Evolutionary conservation across 1,140 invertebrate species (phyloP), one percentile per base, ranked within the genome.

Genomic region (Diabrotica virgifera): DNA sequence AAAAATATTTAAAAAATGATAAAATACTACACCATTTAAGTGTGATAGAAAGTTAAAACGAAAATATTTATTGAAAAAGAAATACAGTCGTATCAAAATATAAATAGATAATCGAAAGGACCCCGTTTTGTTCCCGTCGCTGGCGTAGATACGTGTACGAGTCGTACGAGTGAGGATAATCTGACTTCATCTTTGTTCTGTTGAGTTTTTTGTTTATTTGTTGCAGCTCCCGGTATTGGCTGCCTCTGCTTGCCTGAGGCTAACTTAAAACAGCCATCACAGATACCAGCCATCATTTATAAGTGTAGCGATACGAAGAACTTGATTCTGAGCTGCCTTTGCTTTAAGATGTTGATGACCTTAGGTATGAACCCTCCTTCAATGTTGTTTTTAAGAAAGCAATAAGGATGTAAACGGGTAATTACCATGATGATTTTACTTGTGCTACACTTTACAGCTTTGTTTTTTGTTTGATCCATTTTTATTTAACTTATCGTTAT

Each of bases 241-340:
- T 72, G 74, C 70, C 72, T 72, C 67, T 72, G 69, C 67, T 69
- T 66, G 72, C 75, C 74, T 66, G 57, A 65, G 72, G 73, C 69
- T 53, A 74, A 69, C 67, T 74, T 72, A 70, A 66, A 75, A 74
- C 76, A 72, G 74, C 73, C 76, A 76, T 76, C 74, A 76, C 40
- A 46, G 40, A 46, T 46, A 46, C 40, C 76, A 72, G 74, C 73
- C 76, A 76, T 76, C 74, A 76, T 75, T 76, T 76, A 76, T 74
- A 76, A 74, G 72, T 74, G 70, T 75, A 74, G 72, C 72, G 76
- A 76, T 74, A 74, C 74, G 73, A 68, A 76, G 76, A 75, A 77
- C 74, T 73, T 71, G 74, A 74, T 74, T 75, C 72, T 71, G 69
- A 70, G 69, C 67, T 73, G 64, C 65, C 66, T 71, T 74, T 70